Evolutionary conservation across 35 echinoderm and acorn worm species (phyloP), one percentile per base, ranked within the genome.

Genomic region (Stichopus chloronotus): DNA sequence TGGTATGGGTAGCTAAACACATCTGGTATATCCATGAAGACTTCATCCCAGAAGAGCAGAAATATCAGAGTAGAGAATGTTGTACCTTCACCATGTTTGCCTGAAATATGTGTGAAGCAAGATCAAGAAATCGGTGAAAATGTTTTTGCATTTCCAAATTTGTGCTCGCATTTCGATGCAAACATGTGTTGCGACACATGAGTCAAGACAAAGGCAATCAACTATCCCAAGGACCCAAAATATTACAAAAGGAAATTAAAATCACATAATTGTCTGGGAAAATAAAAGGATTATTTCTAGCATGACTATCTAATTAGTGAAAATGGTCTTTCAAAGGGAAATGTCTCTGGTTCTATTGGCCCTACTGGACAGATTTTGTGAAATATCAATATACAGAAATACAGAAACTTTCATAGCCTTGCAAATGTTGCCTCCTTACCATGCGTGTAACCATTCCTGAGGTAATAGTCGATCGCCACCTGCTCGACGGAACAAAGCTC

Each of bases 1-100:
- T 99, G 97, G 79, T 95, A 99, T 4, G 93, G 93, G 90, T 99
- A 95, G 74, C 93, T 95, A 83, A 96, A 99, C 13, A 94, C 95
- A 96, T 99, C 97, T 55, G 97, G 97, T 12, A 99, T 84, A 59
- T 90, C 91, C 81, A 92, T 72, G 90, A 98, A 96, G 13, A 99
- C 65, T 25, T 96, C 94, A 56, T 99, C 97, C 94, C 97, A 99
- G 78, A 96, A 96, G 5, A 99, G 65, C 21, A 99, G 88, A 53
- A 93, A 96, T 10, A 96, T 79, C 9, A 98, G 60, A 63, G 97
- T 99, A 7, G 83, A 91, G 30, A 96, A 94, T 7, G 94, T 93
- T 78, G 91, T 76, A 23, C 97, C 95, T 93, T 99, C 97, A 55
- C 95, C 97, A 95, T 99, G 97, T 55, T 94, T 88, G 58, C 97